phyloP scores from a whole-genome alignment of 2,888 invertebrate genomes.

The Miltochrista miniata region DNA sequence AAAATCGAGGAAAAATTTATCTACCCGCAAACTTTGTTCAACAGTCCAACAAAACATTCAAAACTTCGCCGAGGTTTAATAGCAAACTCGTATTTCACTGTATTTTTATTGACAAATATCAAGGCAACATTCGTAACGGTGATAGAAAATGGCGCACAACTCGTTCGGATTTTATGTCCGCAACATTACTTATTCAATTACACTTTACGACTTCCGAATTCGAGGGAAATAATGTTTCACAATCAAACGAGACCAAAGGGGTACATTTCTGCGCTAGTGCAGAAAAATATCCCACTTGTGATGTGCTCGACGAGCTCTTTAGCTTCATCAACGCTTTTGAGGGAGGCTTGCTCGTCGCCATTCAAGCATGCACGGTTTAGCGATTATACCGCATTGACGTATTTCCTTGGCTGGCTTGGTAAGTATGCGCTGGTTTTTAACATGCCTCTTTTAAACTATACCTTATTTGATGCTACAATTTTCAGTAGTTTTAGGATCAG shows the following conservation, averaged over 20 bases:
- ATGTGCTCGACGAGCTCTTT: constrained; percentile 36
- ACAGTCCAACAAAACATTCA: no score
- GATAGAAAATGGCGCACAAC: constrained; percentile 22
- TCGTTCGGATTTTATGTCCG: constrained; percentile 28
- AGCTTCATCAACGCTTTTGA: constrained; percentile 51
- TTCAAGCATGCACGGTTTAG: constrained; percentile 40
- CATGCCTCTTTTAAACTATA: no score
- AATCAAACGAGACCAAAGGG: constrained; percentile 9
- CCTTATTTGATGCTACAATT: no score
- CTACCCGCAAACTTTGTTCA: no score
- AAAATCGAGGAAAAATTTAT: no score
- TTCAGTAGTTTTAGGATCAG: no score
- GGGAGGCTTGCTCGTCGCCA: constrained; percentile 35
- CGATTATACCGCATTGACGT: constrained; percentile 40
- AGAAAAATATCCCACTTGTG: constrained; percentile 31
- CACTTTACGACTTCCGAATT: constrained; percentile 15
- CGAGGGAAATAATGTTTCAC: constrained; percentile 19
- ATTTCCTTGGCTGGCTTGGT: constrained; percentile 11
- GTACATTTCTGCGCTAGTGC: constrained; percentile 22
- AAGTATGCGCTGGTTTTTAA: not conserved
- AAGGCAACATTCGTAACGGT: constrained; percentile 2
- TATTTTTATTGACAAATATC: no score
- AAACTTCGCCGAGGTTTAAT: no score
- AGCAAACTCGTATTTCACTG: no score
- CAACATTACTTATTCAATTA: constrained; percentile 32